Percentiles rank a stretch among this genome's conserved stretches.
Evolutionary conservation across 2,113 vertebrate genomes (phyloP).

Genomic region (Sapayoa aenigma): DNA sequence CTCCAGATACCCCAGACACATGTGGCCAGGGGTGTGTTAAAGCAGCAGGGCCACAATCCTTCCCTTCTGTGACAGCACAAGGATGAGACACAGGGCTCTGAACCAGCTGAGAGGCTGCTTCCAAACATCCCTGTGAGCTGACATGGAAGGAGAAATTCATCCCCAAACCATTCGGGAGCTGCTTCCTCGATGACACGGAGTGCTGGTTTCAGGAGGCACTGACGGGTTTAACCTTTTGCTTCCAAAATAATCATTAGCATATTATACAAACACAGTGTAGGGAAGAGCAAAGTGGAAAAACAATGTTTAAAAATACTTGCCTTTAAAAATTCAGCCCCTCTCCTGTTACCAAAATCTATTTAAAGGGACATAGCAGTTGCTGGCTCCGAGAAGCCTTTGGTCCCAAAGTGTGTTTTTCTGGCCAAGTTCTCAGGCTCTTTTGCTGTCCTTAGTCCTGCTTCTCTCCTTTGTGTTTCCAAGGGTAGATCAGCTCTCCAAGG

Average conservation of each 20-base stretch:
- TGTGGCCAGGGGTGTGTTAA: neutral
- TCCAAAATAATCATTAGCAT: neutral
- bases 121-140: neutral
- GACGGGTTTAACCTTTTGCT: neutral
- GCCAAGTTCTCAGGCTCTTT: neutral
- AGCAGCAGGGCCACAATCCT: neutral
- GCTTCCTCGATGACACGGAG: neutral
- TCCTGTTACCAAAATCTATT: neutral
- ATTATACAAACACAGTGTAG: neutral
- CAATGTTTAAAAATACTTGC: neutral
- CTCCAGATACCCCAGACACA: neutral
- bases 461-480: constrained; percentile 89
- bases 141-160: neutral
- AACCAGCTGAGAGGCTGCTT: neutral
- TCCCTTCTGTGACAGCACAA: neutral
- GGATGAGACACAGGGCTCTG: neutral
- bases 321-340: neutral
- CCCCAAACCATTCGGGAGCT: neutral
- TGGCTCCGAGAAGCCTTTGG: neutral
- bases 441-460: constrained; percentile 81
- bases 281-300: neutral
- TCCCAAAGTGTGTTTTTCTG: neutral
- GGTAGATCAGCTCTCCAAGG: constrained; percentile 92
- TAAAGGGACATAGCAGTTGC: neutral
- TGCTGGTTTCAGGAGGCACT: neutral